Conservation (phyloP, 2,113 vertebrate genomes). For the Microcebus murinus region DNA sequence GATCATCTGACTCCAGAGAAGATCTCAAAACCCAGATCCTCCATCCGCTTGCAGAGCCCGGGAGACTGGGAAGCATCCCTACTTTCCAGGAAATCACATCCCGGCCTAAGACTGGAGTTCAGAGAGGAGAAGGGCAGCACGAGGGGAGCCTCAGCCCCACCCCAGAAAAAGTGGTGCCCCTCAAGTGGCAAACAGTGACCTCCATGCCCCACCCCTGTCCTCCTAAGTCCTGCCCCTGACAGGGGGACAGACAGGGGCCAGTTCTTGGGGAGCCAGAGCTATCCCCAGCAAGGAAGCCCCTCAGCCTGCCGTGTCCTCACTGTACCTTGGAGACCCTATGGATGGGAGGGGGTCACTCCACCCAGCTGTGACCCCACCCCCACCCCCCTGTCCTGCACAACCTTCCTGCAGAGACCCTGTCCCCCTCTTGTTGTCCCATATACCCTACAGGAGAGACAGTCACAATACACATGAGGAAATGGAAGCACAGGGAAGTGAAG, state of each 20-base stretch:
- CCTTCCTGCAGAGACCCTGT: background rate
- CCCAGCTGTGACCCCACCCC: background rate
- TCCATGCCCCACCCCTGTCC: background rate
- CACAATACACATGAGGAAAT: background rate
- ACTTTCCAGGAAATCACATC: background rate
- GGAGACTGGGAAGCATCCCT: background rate
- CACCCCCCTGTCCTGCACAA: background rate
- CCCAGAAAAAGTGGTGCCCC: background rate
- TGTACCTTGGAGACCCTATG: background rate
- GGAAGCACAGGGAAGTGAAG: background rate
- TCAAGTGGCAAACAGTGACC: background rate
- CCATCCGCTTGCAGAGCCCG: background rate
- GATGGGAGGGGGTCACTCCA: background rate
- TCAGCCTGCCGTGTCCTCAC: background rate
- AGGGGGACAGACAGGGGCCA: background rate
- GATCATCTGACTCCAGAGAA: background rate
- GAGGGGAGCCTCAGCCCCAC: background rate
- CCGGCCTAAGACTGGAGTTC: background rate
- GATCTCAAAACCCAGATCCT: background rate
- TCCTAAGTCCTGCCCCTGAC: background rate
- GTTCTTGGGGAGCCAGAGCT: background rate
- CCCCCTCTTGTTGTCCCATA: background rate
- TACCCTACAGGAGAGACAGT: background rate
- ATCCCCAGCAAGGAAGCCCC: background rate
- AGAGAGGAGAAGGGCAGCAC: background rate